phyloP scores from a whole-genome alignment of 2,888 invertebrate species.

The Pheosia gnoma region DNA sequence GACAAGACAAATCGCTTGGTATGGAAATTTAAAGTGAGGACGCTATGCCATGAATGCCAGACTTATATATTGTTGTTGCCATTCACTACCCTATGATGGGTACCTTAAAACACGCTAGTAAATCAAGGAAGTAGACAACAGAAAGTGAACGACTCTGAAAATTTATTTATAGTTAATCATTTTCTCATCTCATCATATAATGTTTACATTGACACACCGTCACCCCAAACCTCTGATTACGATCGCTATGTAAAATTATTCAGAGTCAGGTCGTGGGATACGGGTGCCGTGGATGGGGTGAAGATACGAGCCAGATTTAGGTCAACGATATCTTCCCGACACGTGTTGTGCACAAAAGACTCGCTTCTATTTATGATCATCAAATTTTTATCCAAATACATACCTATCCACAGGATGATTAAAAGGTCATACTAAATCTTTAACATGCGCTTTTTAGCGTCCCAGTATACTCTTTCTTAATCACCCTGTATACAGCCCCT shows the following conservation, averaged over 20 bases:
- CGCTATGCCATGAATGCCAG: conserved; percentile 4
- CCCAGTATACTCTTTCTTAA: too few species aligned
- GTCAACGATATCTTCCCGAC: conserved; percentile 42
- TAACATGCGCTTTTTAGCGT: too few species aligned
- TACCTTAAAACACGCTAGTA: too few species aligned
- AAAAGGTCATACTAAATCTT: too few species aligned
- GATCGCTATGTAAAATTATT: conserved; percentile 32
- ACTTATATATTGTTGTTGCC: neutral
- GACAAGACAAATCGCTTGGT: conserved; percentile 16
- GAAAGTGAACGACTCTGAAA: too few species aligned
- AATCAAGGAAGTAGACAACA: too few species aligned
- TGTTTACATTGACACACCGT: neutral
- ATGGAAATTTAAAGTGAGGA: conserved; percentile 16
- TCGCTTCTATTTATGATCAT: neutral
- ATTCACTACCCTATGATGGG: neutral
- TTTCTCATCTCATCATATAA: neutral
- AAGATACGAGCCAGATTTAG: conserved; percentile 44
- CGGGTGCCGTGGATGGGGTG: conserved; percentile 36
- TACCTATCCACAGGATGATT: neutral
- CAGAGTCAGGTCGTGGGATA: conserved; percentile 41
- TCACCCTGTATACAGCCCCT: too few species aligned
- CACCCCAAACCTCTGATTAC: conserved; percentile 19
- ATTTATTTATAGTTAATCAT: neutral
- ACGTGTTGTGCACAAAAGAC: conserved; percentile 32
- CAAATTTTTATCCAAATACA: neutral